Conservation (phyloP, 2,113 vertebrate species). For the Lepidothrix coronata region DNA sequence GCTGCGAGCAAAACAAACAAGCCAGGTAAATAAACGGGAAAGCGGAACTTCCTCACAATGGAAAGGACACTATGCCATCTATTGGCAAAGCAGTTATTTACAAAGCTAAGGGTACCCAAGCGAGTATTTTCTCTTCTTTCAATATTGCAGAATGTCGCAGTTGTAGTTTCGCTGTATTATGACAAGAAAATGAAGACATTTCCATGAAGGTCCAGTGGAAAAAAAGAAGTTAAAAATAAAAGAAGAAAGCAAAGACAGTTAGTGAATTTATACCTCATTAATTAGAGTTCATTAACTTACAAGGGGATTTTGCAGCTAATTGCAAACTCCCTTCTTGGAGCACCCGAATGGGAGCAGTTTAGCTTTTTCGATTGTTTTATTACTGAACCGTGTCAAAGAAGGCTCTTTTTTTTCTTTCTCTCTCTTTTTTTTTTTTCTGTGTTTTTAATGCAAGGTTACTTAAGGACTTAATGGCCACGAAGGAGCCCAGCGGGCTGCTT, state of each 20-base stretch:
- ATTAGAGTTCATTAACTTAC: not conserved
- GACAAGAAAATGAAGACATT: not conserved
- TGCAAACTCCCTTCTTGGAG: not conserved
- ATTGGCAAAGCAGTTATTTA: conserved; percentile 65
- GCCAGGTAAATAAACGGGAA: conserved; percentile 47
- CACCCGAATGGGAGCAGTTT: not conserved
- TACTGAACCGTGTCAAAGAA: not conserved
- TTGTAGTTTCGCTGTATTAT: not conserved
- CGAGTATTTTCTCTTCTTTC: not conserved
- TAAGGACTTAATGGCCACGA: conserved; percentile 2
- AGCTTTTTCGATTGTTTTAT: conserved; percentile 4
- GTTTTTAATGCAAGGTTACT: not conserved
- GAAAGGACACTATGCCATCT: conserved; percentile 72
- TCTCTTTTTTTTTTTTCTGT: not conserved
- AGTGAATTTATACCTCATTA: not conserved
- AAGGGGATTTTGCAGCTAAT: not conserved
- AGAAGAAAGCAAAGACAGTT: not conserved
- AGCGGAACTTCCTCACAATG: conserved; percentile 22
- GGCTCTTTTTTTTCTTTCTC: no score
- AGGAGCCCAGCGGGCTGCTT: not conserved
- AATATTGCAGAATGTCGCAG: not conserved
- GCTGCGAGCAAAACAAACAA: conserved; percentile 23
- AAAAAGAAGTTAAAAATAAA: not conserved
- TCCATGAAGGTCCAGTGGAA: not conserved
- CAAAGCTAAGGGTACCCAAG: conserved; percentile 18